These are phyloP conservation scores for Hydrozoanthus tunicans DNA, from an alignment of 64 coral and sea anemone species.

Conservation along the genomic window DNA sequence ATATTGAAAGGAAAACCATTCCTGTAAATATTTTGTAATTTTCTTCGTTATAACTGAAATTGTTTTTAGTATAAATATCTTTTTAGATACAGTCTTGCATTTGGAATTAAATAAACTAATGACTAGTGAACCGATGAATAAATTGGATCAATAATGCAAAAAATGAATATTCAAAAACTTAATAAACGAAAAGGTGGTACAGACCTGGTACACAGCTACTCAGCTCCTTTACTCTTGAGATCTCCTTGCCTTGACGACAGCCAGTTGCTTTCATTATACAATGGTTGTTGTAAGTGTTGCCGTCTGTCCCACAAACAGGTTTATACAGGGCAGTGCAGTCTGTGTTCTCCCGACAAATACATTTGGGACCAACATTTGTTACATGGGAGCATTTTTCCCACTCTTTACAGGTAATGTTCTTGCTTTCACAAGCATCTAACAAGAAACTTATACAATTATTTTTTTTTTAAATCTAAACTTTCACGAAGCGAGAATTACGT, in stretches of 20 bases:
- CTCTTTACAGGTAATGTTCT: constrained; percentile 46
- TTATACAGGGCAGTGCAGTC: constrained; percentile 63
- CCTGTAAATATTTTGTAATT: too few relatives aligned
- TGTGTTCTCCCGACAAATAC: constrained; percentile 69
- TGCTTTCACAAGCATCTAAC: constrained; percentile 45
- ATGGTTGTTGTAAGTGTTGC: constrained; percentile 73
- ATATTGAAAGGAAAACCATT: too few relatives aligned
- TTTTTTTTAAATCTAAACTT: too few relatives aligned
- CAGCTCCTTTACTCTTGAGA: constrained; percentile 19
- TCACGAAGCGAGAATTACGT: too few relatives aligned
- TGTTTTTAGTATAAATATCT: too few relatives aligned
- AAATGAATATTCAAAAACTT: background rate
- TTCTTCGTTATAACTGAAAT: too few relatives aligned
- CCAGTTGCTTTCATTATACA: constrained; percentile 88
- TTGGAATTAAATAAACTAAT: too few relatives aligned
- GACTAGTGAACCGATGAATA: too few relatives aligned
- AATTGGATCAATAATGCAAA: background rate
- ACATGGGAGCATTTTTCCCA: constrained; percentile 67
- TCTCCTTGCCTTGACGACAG: constrained; percentile 48
- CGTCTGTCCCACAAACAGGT: constrained; percentile 83
- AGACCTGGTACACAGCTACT: constrained; percentile 72
- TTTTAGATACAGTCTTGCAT: too few relatives aligned
- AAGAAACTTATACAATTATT: too few relatives aligned
- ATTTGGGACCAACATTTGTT: constrained; percentile 19
- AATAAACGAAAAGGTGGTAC: background rate